Base-by-base conservation (phyloP, 2,888 invertebrate species). In the Uloborus plumipes region DNA sequence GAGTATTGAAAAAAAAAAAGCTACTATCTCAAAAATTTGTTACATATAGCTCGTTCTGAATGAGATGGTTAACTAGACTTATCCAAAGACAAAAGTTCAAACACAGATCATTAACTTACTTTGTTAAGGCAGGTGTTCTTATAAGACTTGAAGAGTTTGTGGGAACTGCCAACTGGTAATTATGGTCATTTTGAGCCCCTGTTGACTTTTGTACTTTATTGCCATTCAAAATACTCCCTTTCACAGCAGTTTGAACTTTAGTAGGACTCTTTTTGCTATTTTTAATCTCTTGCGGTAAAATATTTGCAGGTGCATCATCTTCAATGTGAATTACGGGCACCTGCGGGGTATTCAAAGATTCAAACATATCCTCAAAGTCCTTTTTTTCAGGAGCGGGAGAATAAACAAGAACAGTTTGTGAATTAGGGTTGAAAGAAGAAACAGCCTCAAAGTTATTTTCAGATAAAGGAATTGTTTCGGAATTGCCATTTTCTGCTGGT, bases 301-400 rank as follows among this genome's bases (percentile, higher is more conserved):
- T 11, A 14, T 4, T 14, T n/a, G 4, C n/a, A 26, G 47, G 11
- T 47, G 50, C 6, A 47, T 50, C 22, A 39, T 78, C 78, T n/a
- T 81, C 80, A 22, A 51, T 51, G 16, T 81, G 61, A n/a, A 31
- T 47, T 9, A 26, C 31, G 14, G 26, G 26, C 20, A 75, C 15
- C 65, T 81, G 58, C 4, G 80, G 80, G n/a, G 80, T 81, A 3
- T 81, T 53, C 15, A 81, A 20, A 13, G 80, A 74, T 51, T 74
- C 80, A 26, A 62, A 73, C 39, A 67, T n/a, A 80, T 80, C 80
- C 6, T 69, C 64, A 69, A 55, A 80, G 20, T 81, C 74, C 49
- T 18, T 61, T 53, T 70, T 53, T 50, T 49, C n/a, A n/a, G 47
- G 53, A 14, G 67, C 22, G n/a, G 31, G 47, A 16, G 20, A 51